Conservation (phyloP, 1,140 invertebrate genomes). For the Philotrypesis tridentata region DNA sequence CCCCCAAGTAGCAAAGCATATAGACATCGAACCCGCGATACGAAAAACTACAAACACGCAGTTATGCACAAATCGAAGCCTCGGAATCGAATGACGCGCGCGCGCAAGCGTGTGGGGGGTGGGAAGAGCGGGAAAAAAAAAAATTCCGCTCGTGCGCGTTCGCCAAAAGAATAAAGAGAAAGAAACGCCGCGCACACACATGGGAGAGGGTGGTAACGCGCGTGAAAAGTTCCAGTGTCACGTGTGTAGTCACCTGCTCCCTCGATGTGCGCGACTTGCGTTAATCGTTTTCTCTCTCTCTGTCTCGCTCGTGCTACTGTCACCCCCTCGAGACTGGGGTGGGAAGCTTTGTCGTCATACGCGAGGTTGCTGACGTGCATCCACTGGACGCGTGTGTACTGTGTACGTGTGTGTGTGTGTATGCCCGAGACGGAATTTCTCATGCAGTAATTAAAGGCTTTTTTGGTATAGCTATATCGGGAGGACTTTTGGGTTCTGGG, state of each 20-base stretch:
- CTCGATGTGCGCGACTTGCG: background rate
- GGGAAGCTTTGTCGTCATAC: conserved; percentile 29
- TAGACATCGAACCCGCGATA: too few relatives aligned
- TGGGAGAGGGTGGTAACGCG: background rate
- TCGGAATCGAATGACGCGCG: background rate
- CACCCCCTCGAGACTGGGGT: background rate
- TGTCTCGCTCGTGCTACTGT: background rate
- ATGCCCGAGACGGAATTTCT: conserved; percentile 22
- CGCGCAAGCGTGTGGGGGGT: background rate
- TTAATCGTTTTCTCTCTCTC: background rate
- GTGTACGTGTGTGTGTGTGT: background rate
- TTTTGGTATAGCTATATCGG: too few relatives aligned
- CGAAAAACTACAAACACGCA: too few relatives aligned
- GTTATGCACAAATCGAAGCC: too few relatives aligned
- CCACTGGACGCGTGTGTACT: background rate
- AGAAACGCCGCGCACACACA: background rate
- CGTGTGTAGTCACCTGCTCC: conserved; percentile 28
- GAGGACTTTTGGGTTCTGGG: too few relatives aligned
- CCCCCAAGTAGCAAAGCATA: too few relatives aligned
- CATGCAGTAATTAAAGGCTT: conserved; percentile 15
- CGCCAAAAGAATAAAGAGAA: background rate
- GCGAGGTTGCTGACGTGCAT: conserved; percentile 7
- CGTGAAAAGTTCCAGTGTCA: conserved; percentile 35
- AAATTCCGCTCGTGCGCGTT: background rate
- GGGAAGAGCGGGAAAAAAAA: background rate